Conservation (phyloP, 2,888 invertebrate genomes). For the Cheilosia variabilis region DNA sequence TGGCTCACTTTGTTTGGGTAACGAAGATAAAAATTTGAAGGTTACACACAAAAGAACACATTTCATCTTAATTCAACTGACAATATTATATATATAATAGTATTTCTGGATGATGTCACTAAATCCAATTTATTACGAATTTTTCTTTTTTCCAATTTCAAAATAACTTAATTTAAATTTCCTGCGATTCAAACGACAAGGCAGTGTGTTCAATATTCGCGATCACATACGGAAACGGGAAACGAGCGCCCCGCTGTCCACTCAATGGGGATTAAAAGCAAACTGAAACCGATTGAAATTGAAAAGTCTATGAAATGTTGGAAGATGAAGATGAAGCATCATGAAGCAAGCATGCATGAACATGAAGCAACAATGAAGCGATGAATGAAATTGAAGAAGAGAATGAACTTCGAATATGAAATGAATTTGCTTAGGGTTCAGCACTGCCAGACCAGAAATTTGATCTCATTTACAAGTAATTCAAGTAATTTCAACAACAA, state of each 20-base stretch:
- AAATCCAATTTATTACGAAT: not conserved
- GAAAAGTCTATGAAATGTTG: conserved; percentile 58
- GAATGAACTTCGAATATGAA: too few relatives aligned
- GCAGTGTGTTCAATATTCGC: not conserved
- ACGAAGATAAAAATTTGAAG: not conserved
- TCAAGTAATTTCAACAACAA: too few relatives aligned
- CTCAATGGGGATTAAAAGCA: conserved; percentile 31
- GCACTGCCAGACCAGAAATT: too few relatives aligned
- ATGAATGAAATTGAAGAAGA: too few relatives aligned
- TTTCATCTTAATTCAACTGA: not conserved
- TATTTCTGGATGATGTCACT: not conserved
- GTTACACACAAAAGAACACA: not conserved
- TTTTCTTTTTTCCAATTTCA: not conserved
- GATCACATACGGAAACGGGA: not conserved
- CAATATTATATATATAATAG: not conserved
- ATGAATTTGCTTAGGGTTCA: too few relatives aligned
- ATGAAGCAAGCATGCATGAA: not conserved
- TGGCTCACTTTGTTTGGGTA: not conserved
- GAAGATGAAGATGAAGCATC: not conserved
- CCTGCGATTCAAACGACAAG: not conserved
- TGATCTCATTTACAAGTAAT: too few relatives aligned
- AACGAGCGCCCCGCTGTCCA: conserved; percentile 19
- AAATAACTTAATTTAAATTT: conserved; percentile 16
- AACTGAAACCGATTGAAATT: conserved; percentile 66
- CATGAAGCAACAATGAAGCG: not conserved